Evolutionary conservation across 2,113 vertebrate genomes (phyloP).

Genomic region (Bufo gargarizans): DNA sequence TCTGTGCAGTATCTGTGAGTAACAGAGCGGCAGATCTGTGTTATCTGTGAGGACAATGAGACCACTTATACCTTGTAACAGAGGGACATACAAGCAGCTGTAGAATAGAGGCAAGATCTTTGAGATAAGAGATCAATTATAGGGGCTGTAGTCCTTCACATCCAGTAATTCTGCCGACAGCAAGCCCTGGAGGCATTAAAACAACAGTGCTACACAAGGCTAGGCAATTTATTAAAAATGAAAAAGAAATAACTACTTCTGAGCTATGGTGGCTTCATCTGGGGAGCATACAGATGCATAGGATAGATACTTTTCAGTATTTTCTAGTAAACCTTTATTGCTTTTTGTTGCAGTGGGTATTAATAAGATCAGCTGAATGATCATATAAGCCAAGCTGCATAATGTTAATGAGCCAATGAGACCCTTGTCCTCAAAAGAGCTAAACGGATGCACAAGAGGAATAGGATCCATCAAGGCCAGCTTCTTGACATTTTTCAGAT

Average conservation of each 20-base stretch:
- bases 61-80: too few relatives aligned
- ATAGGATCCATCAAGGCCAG: background rate
- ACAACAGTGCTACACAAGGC: background rate
- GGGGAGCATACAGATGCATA: too few relatives aligned
- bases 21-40: too few relatives aligned
- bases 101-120: background rate
- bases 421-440: background rate
- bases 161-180: too few relatives aligned
- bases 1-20: too few relatives aligned
- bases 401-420: background rate
- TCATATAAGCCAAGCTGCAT: background rate
- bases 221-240: background rate
- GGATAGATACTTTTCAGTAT: too few relatives aligned
- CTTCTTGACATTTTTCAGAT: background rate
- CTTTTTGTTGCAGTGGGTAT: too few relatives aligned
- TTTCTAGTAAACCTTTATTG: too few relatives aligned
- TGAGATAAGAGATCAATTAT: background rate
- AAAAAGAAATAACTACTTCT: background rate
- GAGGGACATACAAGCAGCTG: too few relatives aligned
- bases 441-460: background rate
- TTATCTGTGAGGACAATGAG: too few relatives aligned
- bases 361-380: background rate
- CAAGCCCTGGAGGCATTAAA: background rate
- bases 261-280: too few relatives aligned
- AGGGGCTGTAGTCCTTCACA: background rate